Evolutionary conservation across 2,797 vertebrate genomes (phyloP), one percentile per base, ranked within the genome.

Genomic region (Oceanodroma leucorhoa): DNA sequence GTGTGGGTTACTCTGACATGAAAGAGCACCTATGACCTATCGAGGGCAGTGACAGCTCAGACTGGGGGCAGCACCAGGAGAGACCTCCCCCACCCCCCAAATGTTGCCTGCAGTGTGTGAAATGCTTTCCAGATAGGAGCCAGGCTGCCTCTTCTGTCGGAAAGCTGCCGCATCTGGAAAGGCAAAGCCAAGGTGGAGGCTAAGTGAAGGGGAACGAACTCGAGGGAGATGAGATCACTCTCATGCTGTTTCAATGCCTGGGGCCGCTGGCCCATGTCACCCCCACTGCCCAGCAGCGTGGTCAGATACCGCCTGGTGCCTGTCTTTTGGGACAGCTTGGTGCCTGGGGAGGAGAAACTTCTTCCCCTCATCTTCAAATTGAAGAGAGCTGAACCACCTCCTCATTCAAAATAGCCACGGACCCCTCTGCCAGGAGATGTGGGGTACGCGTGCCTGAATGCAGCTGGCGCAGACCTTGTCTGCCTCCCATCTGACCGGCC

Each of bases 401-500:
- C 5, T 60, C 27, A 4, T 43, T 51, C 10, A 9, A 43, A n/a
- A 22, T 11, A 83, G 24, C 34, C 22, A 29, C 3, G 2, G 17
- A 3, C 20, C 8, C 27, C 34, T 36, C 24, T 36, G 34, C 29
- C 46, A 34, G 51, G 64, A 69, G 55, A 26, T 0, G 0, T 17
- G 30, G 40, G 23, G 19, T 64, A 36, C 1, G 0, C 15, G 2
- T 21, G 53, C 57, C 24, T 36, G 57, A 51, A 24, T 7, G n/a
- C n/a, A 64, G 79, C 75, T 26, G 18, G 36, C 3, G 0, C 19
- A 24, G 53, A 54, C 8, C 41, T 69, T 53, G 22, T 54, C 54
- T 60, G 19, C 3, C 2, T 46, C 51, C 77, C 6, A 0, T 27
- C 60, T 66, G 38, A 40, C n/a, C 0, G 0, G 11, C 23, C 43